Evolutionary conservation across 2,113 vertebrate species (phyloP).

Genomic region (Protobothrops mucrosquamatus): DNA sequence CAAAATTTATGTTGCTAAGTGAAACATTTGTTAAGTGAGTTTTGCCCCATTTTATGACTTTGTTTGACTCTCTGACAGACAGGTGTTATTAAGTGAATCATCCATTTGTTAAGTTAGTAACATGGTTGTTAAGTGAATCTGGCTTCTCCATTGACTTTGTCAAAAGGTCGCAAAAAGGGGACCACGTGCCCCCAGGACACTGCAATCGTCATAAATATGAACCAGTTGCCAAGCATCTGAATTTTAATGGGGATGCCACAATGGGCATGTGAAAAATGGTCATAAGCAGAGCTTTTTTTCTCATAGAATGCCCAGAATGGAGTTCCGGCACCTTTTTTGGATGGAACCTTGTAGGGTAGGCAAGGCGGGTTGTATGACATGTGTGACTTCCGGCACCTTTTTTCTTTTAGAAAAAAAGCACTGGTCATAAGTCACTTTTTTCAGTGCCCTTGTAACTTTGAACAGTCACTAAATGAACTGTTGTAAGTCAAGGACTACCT

Average conservation of each 20-base stretch:
- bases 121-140: not conserved
- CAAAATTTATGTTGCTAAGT: not conserved
- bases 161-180: not conserved
- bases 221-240: not conserved
- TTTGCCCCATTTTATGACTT: not conserved
- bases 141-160: not conserved
- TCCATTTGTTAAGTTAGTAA: not conserved
- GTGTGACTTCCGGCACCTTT: no score
- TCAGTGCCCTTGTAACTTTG: not conserved
- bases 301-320: no score
- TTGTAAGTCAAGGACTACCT: not conserved
- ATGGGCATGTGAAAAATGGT: not conserved
- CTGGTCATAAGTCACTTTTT: not conserved
- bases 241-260: not conserved
- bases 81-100: not conserved
- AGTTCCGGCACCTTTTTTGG: no score
- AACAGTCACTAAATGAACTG: not conserved
- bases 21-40: not conserved
- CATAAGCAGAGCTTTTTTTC: no score
- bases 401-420: no score
- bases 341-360: no score
- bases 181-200: not conserved
- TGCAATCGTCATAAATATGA: not conserved
- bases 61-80: not conserved
- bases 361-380: no score